Percentiles rank a stretch among this genome's conserved stretches.
Conservation (phyloP, 2,888 invertebrate genomes). For the Ecliptopera silaceata region DNA sequence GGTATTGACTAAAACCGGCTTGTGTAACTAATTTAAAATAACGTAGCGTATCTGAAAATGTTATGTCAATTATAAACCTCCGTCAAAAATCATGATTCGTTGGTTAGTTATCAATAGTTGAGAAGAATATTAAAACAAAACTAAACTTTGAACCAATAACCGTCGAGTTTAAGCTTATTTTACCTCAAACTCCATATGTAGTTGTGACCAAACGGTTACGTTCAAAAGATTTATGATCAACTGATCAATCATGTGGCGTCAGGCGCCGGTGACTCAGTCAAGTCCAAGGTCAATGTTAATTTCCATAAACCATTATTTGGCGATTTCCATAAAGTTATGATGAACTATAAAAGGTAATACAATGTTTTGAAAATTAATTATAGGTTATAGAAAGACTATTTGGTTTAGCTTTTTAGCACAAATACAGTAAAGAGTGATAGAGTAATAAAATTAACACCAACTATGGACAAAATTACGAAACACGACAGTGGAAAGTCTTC, state of each 20-base stretch:
- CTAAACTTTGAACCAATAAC: background rate
- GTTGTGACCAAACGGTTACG: background rate
- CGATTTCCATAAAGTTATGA: constrained; percentile 5
- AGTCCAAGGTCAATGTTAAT: constrained; percentile 59
- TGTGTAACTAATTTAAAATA: no score
- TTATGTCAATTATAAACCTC: no score
- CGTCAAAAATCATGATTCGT: no score
- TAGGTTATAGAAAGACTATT: no score
- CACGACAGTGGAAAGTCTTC: background rate
- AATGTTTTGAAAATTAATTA: no score
- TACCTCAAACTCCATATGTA: background rate
- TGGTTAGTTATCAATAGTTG: background rate
- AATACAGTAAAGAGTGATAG: no score
- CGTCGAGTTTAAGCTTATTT: background rate
- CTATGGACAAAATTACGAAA: no score
- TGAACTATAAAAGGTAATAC: no score
- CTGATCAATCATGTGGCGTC: constrained; percentile 41
- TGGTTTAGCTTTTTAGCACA: background rate
- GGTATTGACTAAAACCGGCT: no score
- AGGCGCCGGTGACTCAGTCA: constrained; percentile 44
- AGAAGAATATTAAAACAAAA: background rate
- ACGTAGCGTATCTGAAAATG: no score
- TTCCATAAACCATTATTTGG: background rate
- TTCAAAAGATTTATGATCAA: constrained; percentile 13
- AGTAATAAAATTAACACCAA: no score